Evolutionary conservation across 30 jellyfish, hydroid and myxozoan genomes (phyloP), one percentile per base, ranked within the genome.

Genomic region (Sanderia malayensis): DNA sequence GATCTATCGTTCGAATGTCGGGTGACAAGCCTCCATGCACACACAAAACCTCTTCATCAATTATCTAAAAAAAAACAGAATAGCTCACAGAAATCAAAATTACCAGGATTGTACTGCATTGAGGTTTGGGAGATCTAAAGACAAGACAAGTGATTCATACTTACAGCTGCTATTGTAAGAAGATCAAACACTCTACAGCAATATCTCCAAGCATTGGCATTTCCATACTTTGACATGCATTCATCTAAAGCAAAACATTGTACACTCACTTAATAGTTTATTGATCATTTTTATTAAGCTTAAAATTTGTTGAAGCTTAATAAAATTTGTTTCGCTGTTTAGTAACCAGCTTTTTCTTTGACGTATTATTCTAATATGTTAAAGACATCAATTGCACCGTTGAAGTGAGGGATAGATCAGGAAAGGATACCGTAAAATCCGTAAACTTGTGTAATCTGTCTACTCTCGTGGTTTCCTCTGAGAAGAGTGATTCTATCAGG

Each of bases 21-120:
- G 99, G 99, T 4, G 99, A 93, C 44, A 93, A 80, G 20, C 99
- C 99, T 4, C 99, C 99, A 66, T 93, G 99, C 44, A 93, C 95
- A 80, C 99, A 93, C 30, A 93, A 49, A 27, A 93, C 95, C 41
- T 87, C 96, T 60, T 81, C 95, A 46, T 93, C 99, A 34, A 93
- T 93, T 1, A 93, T 52, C 99, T 91, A 24, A 49, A 77, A 74
- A 10, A 26, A n/a, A n/a, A n/a, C n/a, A n/a, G n/a, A n/a, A n/a
- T n/a, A n/a, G n/a, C n/a, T n/a, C n/a, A n/a, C n/a, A n/a, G n/a
- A n/a, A n/a, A n/a, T n/a, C n/a, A n/a, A n/a, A n/a, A n/a, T n/a
- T n/a, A n/a, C n/a, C n/a, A n/a, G n/a, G n/a, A 15, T 1, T 2
- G 4, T 2, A 13, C 4, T 2, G n/a, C n/a, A n/a, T n/a, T n/a